Evolutionary conservation across 2,888 invertebrate species (phyloP), one percentile per base, ranked within the genome.

Genomic region (Eupsilia transversa): DNA sequence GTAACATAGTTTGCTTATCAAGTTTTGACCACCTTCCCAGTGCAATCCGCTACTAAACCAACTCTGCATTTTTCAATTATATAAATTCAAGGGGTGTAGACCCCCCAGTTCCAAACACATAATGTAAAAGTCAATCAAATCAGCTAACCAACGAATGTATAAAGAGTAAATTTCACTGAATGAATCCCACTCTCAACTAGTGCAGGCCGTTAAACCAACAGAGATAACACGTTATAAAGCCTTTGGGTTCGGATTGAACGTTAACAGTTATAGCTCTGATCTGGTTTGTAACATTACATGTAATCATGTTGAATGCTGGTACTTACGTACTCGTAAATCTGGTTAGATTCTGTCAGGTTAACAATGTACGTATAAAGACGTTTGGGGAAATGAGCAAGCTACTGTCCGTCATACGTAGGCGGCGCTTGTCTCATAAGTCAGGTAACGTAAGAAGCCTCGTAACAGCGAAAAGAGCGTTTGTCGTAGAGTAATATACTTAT

Each of bases 221-320:
- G 68, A 86, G 86, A 76, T 83, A 73, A 75, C 75, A 77, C 75
- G 77, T 74, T 72, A 72, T 79, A 83, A 86, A 77, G 73, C 77
- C 79, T 86, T 74, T 79, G 77, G 77, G 80, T 77, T 86, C 63
- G 66, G 78, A 87, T 85, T 77, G 85, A 82, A 84, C 79, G 86
- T 86, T 80, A 83, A 86, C 84, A 74, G 86, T 83, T 79, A 84
- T 72, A 59, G 86, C 80, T 66, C 63, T 61, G 84, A 80, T 80
- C 79, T 86, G 77, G 75, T 85, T 84, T 75, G 84, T 80, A 72
- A 80, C 77, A 80, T 80, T 77, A 71, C 59, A 65, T 75, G 74
- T 83, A 83, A 86, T 83, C 71, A 83, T 80, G 77, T 66, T 64
- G 69, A 79, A 83, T 68, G 77, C 52, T 64, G 72, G 76, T 85